Conservation (phyloP, 2,797 vertebrate genomes). For the Coccyzus lansbergi region DNA sequence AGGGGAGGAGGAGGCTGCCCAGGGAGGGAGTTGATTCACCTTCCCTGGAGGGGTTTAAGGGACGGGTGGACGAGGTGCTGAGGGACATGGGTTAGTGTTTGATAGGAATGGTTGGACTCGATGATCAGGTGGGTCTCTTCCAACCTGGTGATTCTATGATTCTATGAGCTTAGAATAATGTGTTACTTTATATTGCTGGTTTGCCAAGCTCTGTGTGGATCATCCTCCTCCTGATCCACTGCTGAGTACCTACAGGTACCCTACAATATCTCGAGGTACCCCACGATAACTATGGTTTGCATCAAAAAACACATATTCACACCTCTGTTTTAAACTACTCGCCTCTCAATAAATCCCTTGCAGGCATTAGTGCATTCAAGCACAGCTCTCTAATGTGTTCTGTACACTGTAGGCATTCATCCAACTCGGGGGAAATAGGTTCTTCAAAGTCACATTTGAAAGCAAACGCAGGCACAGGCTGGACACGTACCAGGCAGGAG, state of each 20-base stretch:
- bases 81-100: too few relatives aligned
- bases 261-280: neutral
- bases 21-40: too few relatives aligned
- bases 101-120: too few relatives aligned
- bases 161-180: neutral
- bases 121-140: too few relatives aligned
- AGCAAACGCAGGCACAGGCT: neutral
- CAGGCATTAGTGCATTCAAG: neutral
- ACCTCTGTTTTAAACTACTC: neutral
- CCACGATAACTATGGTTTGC: neutral
- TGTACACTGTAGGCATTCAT: fast-evolving
- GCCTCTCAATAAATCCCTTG: neutral
- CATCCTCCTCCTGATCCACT: neutral
- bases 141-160: too few relatives aligned
- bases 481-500: conserved; percentile 87
- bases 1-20: too few relatives aligned
- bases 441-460: neutral
- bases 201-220: neutral
- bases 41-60: too few relatives aligned
- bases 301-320: neutral
- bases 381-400: neutral
- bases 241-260: neutral
- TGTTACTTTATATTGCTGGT: neutral
- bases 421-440: neutral
- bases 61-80: too few relatives aligned